Evolutionary conservation across 2,113 vertebrate genomes (phyloP), one percentile per base, ranked within the genome.

Genomic region (Leptobrachium ailaonicum): DNA sequence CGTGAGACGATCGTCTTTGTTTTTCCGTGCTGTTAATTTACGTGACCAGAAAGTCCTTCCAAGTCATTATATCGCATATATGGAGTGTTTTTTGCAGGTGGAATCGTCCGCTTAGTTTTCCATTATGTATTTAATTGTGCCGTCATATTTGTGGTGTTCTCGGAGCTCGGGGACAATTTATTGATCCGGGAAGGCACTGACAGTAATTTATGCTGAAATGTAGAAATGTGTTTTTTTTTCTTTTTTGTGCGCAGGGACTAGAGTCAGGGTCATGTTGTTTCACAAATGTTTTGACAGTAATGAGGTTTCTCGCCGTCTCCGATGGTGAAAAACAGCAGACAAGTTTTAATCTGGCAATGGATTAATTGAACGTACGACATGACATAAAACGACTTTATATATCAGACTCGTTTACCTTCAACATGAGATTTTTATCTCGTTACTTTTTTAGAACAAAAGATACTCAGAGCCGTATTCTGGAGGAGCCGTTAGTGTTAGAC

Each of bases 281-380:
- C 47, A 66, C 41, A 58, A 41, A 73, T 66, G 70, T 43, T 80
- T 66, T 80, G 77, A 73, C 77, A 80, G 70, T 80, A 73, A 80
- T 73, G 77, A 73, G 77, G 62, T 80, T 71, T 54, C 71, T 47
- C 47, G 44, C 71, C 71, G 42, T 62, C 70, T 66, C 58, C 45
- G 47, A 13, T 32, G 68, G 72, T 73, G 42, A 64, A 44, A 12
- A 73, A 58, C 32, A 9, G 70, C 58, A 64, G 45, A 79, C 69
- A 72, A 9, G 44, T n/a, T 77, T 8, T 66, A 66, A 79, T 72
- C 77, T 73, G 32, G 32, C 60, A 20, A 64, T 66, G 71, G 42
- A 64, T 79, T 62, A 79, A 79, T 40, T 54, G 12, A 74, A 62
- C 13, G 53, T 6, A n/a, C 41, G 6, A 68, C 66, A 58, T 44